Conservation (phyloP, 2,113 vertebrate species). For the Chamaetylas fuelleborni region DNA sequence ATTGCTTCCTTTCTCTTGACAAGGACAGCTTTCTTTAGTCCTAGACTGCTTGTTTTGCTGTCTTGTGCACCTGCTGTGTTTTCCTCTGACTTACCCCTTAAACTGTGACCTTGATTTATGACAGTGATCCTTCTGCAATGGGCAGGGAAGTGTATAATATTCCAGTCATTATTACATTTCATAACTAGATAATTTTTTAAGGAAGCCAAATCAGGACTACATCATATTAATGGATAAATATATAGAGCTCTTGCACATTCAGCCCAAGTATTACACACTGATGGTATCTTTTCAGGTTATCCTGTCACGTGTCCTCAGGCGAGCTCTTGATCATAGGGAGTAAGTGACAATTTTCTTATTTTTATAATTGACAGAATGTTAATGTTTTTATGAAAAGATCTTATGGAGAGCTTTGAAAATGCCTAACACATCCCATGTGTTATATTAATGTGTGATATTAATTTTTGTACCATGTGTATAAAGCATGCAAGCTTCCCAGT, state of each 20-base stretch:
- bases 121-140: not conserved
- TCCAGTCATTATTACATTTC: not conserved
- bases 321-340: not conserved
- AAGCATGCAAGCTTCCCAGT: not conserved
- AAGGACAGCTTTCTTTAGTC: not conserved
- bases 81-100: not conserved
- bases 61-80: slow-evolving; percentile 9
- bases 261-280: not conserved
- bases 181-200: not conserved
- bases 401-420: not conserved
- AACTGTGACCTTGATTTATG: not conserved
- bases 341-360: not conserved
- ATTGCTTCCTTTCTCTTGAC: not conserved
- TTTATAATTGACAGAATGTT: not conserved
- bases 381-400: not conserved
- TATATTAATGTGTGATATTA: not conserved
- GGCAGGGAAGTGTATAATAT: not conserved
- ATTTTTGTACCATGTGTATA: not conserved
- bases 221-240: not conserved
- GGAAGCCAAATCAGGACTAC: not conserved
- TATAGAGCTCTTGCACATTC: not conserved
- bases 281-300: not conserved
- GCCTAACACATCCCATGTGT: not conserved
- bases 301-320: not conserved
- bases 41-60: not conserved